Evolutionary conservation across 2,888 invertebrate species (phyloP).

Genomic region (Leptinotarsa peninsularis): DNA sequence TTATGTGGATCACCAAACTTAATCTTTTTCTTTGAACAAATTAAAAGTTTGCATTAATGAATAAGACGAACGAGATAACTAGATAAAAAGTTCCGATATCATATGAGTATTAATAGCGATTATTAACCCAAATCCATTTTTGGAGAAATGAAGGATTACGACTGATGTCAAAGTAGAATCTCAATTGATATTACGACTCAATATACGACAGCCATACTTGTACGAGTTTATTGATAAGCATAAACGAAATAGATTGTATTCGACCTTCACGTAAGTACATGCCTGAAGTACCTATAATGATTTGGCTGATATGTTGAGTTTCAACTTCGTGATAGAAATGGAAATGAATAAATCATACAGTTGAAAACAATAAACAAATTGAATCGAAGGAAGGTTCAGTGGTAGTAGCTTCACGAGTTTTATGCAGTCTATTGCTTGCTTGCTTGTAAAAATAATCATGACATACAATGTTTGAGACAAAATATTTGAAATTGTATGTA

Average conservation of each 20-base stretch:
- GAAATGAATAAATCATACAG: not conserved
- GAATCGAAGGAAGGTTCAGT: not conserved
- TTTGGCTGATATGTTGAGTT: not conserved
- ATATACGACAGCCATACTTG: not conserved
- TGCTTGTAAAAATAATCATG: not conserved
- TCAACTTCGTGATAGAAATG: slow-evolving; percentile 1
- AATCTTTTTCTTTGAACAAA: too few species aligned
- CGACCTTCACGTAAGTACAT: slow-evolving; percentile 14
- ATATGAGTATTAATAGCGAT: too few species aligned
- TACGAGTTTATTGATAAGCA: not conserved
- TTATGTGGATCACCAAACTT: too few species aligned
- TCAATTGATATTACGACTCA: not conserved
- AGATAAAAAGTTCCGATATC: too few species aligned
- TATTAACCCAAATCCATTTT: too few species aligned
- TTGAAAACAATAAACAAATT: not conserved
- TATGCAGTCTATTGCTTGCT: not conserved
- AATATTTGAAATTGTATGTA: too few species aligned
- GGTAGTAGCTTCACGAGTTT: not conserved
- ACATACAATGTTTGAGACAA: too few species aligned
- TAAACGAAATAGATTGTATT: slow-evolving; percentile 1
- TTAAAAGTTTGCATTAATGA: too few species aligned
- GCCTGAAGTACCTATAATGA: not conserved
- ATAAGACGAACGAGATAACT: too few species aligned
- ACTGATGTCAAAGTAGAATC: not conserved
- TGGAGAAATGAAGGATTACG: not conserved